phyloP scores from a whole-genome alignment of 2,113 vertebrate species.

The Agelaius tricolor region DNA sequence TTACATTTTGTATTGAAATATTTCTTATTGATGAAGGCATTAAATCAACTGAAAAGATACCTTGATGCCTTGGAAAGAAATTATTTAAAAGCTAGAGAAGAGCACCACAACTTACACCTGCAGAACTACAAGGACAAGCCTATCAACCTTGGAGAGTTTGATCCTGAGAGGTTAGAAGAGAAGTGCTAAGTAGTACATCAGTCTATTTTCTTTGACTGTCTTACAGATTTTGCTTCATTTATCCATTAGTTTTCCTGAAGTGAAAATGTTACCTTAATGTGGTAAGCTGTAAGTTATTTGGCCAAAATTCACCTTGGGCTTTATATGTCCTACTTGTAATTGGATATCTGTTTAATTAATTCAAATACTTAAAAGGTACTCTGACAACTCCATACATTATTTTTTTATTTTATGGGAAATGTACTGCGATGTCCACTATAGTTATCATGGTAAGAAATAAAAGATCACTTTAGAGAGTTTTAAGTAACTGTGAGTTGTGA shows the following conservation, averaged over 20 bases:
- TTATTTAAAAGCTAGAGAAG: slow-evolving; percentile 83
- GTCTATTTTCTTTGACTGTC: neutral
- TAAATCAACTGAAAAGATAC: slow-evolving; percentile 81
- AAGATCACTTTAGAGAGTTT: neutral
- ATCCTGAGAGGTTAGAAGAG: slow-evolving; percentile 83
- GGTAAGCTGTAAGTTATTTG: neutral
- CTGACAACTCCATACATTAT: neutral
- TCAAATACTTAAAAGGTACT: neutral
- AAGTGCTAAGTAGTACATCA: neutral
- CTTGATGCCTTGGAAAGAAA: slow-evolving; percentile 84
- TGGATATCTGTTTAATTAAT: neutral
- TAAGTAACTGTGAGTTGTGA: slow-evolving; percentile 1
- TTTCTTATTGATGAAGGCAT: slow-evolving; percentile 72
- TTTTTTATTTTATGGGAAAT: neutral
- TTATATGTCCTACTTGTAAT: neutral
- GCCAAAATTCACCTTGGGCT: neutral
- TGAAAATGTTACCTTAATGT: neutral
- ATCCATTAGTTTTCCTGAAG: neutral
- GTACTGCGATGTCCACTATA: neutral
- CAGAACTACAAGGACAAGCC: slow-evolving; percentile 76
- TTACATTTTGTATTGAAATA: neutral
- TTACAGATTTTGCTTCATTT: neutral
- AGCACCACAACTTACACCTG: slow-evolving; percentile 81
- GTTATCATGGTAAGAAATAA: neutral
- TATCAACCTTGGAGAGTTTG: slow-evolving; percentile 78